These are phyloP conservation scores for Acanthurus leucopareius DNA, from an alignment of 2,797 vertebrate genomes.

Conservation along the genomic window DNA sequence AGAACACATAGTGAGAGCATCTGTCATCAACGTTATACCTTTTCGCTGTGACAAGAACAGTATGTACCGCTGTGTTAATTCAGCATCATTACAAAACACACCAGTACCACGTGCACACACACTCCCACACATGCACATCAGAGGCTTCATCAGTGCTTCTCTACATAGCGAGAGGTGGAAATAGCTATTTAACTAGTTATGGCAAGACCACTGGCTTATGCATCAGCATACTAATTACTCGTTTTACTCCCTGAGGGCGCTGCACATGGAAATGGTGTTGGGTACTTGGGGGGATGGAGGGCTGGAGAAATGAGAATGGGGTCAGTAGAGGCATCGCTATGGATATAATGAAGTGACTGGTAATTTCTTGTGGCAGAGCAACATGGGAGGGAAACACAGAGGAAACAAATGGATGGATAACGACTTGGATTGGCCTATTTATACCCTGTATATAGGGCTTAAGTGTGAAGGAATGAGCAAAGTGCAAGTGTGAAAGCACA, in stretches of 20 bases:
- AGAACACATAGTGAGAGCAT: slow-evolving; percentile 76
- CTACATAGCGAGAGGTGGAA: slow-evolving; percentile 59
- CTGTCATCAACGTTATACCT: slow-evolving; percentile 73
- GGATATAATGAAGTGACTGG: slow-evolving; percentile 66
- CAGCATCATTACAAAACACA: slow-evolving; percentile 67
- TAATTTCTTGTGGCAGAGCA: slow-evolving; percentile 41
- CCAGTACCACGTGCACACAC: slow-evolving; percentile 18
- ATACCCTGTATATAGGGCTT: slow-evolving; percentile 27
- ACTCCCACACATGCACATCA: slow-evolving; percentile 36
- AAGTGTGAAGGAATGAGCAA: slow-evolving; percentile 52
- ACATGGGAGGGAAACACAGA: slow-evolving; percentile 37
- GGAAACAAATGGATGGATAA: slow-evolving; percentile 27
- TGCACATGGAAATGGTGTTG: slow-evolving; percentile 53
- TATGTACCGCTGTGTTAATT: slow-evolving; percentile 69
- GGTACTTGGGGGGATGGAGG: slow-evolving; percentile 33
- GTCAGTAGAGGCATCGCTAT: slow-evolving; percentile 61
- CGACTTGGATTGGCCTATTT: slow-evolving; percentile 47
- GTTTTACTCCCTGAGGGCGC: slow-evolving; percentile 56
- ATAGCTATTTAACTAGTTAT: slow-evolving; percentile 75
- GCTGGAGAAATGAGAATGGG: slow-evolving; percentile 63
- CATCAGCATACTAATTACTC: slow-evolving; percentile 80
- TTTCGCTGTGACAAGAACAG: slow-evolving; percentile 75
- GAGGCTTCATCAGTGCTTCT: slow-evolving; percentile 45
- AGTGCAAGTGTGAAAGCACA: slow-evolving; percentile 49
- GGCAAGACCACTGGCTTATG: slow-evolving; percentile 71